Conservation (phyloP, 2,113 vertebrate genomes). For the Electrona antarctica region DNA sequence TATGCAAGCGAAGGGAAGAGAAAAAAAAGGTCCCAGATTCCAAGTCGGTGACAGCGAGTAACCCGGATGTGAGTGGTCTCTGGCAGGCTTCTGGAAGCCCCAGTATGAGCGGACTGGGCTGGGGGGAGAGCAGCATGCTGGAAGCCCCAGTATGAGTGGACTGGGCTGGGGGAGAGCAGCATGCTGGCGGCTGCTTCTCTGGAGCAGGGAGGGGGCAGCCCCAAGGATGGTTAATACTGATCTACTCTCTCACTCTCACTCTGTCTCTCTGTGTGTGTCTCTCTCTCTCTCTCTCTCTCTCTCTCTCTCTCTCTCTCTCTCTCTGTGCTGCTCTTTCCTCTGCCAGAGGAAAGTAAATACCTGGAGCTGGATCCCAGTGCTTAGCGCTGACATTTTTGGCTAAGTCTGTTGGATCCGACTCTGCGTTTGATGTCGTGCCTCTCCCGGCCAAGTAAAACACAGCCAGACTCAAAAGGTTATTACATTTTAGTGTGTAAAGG, state of each 20-base stretch:
- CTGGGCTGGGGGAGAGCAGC: no score
- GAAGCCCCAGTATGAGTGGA: no score
- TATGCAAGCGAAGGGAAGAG: not conserved
- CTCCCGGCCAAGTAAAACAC: constrained; percentile 79
- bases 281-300: not conserved
- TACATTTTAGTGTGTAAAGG: constrained; percentile 78
- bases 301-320: not conserved
- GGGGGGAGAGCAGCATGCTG: no score
- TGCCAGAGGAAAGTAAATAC: constrained; percentile 81
- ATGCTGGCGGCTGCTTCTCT: constrained; percentile 27
- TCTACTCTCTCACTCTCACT: not conserved
- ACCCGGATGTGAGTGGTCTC: constrained; percentile 34
- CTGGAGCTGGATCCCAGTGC: constrained; percentile 72
- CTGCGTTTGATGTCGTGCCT: constrained; percentile 76
- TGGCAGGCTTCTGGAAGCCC: constrained; percentile 33
- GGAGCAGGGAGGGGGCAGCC: constrained; percentile 27
- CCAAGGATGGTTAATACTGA: constrained; percentile 64
- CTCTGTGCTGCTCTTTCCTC: constrained; percentile 21
- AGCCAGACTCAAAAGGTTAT: constrained; percentile 78
- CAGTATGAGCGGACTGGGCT: not conserved
- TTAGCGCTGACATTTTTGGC: constrained; percentile 79
- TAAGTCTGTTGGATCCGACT: constrained; percentile 73
- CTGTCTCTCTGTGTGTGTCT: not conserved
- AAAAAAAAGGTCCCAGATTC: constrained; percentile 17
- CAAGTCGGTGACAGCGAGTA: constrained; percentile 24